phyloP scores from a whole-genome alignment of 2,888 invertebrate species.

The Periphyllus acericola region DNA sequence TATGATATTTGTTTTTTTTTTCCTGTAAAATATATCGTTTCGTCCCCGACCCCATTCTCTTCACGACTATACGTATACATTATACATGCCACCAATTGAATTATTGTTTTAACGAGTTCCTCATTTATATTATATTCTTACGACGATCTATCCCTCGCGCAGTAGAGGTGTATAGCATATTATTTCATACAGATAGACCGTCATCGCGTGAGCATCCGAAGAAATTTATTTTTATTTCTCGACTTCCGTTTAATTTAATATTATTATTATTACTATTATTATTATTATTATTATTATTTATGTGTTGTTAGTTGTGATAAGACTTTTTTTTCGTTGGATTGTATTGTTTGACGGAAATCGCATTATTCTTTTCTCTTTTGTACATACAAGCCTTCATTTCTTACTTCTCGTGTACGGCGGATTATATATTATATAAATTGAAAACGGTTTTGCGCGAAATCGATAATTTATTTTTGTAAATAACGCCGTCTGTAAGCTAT shows the following conservation, averaged over 20 bases:
- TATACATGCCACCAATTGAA: background rate
- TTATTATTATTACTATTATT: background rate
- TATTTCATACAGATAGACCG: no score
- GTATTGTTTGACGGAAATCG: background rate
- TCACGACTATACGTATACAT: background rate
- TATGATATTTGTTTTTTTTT: background rate
- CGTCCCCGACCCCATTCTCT: background rate
- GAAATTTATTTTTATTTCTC: background rate
- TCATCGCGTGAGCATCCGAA: background rate
- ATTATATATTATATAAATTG: background rate
- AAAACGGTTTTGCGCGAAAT: background rate
- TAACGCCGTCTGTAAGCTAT: slow-evolving; percentile 20
- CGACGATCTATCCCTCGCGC: background rate
- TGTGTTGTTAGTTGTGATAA: slow-evolving; percentile 15
- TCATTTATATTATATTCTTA: background rate
- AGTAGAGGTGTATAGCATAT: no score
- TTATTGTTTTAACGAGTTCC: slow-evolving; percentile 26
- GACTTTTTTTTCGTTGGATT: slow-evolving; percentile 13
- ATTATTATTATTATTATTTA: slow-evolving; percentile 19
- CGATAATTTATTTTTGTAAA: slow-evolving; percentile 31
- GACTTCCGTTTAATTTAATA: background rate
- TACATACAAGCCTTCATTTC: background rate
- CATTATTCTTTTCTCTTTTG: slow-evolving; percentile 5
- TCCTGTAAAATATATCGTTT: background rate
- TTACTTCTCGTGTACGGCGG: background rate